phyloP scores from a whole-genome alignment of 2,888 invertebrate genomes.

The Thymelicus acteon region DNA sequence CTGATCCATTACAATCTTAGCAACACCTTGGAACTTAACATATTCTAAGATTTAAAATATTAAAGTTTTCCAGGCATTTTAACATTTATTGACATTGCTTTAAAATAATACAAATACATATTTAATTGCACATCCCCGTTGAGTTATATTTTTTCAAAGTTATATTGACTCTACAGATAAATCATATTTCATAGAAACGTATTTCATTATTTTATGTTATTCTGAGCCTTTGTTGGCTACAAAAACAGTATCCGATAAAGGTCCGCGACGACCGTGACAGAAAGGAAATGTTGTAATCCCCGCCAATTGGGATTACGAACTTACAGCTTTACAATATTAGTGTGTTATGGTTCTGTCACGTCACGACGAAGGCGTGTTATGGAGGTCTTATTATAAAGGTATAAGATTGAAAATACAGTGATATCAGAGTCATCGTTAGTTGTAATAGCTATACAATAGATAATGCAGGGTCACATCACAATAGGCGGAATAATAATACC shows the following conservation, averaged over 20 bases:
- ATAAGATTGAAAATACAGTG: constrained; percentile 18
- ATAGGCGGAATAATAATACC: constrained; percentile 67
- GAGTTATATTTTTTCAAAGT: no score
- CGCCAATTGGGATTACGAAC: constrained; percentile 73
- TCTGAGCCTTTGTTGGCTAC: constrained; percentile 40
- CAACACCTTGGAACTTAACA: no score
- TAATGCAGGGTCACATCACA: constrained; percentile 61
- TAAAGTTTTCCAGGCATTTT: no score
- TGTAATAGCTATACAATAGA: constrained; percentile 32
- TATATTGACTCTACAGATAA: no score
- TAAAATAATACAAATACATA: no score
- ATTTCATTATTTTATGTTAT: constrained; percentile 3
- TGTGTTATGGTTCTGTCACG: constrained; percentile 13
- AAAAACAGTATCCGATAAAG: constrained; percentile 47
- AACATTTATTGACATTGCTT: no score
- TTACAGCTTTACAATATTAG: constrained; percentile 62
- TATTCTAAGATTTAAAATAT: no score
- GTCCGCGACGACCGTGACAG: constrained; percentile 38
- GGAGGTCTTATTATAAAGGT: background rate
- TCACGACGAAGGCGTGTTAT: constrained; percentile 4
- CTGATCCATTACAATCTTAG: no score
- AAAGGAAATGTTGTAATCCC: constrained; percentile 65
- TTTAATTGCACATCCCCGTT: no score
- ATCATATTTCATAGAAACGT: background rate
- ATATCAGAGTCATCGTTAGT: constrained; percentile 19